Conservation (phyloP, 1,140 invertebrate species). For the Drosophila parvula region DNA sequence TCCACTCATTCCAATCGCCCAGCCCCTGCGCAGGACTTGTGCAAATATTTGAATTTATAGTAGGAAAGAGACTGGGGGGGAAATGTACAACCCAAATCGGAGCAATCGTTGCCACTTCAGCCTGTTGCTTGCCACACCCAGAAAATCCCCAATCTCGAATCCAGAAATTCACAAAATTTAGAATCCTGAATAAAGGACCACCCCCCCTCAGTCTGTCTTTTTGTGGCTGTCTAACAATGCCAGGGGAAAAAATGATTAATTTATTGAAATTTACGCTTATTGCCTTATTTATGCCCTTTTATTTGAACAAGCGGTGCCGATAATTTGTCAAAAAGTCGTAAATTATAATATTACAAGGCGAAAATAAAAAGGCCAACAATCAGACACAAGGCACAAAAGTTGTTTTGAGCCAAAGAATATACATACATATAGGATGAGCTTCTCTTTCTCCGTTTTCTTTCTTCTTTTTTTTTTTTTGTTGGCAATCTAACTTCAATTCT, state of each 20-base stretch:
- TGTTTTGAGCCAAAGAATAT: neutral
- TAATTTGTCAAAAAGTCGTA: constrained; percentile 82
- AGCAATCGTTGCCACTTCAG: constrained; percentile 40
- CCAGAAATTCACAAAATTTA: constrained; percentile 1
- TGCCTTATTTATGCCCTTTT: constrained; percentile 75
- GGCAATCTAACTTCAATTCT: neutral
- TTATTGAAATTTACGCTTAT: constrained; percentile 81
- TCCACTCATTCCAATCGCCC: neutral
- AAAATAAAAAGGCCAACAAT: constrained; percentile 13
- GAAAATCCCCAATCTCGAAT: constrained; percentile 12
- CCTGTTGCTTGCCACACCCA: constrained; percentile 39
- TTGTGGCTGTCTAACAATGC: constrained; percentile 47
- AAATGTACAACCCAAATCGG: constrained; percentile 39
- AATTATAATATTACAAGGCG: constrained; percentile 69
- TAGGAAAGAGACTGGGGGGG: constrained; percentile 1
- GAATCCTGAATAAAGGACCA: neutral
- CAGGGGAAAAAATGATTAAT: constrained; percentile 68
- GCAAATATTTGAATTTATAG: constrained; percentile 76
- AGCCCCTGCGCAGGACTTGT: constrained; percentile 1
- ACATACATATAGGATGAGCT: neutral
- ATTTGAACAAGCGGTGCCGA: constrained; percentile 71
- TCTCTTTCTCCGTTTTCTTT: too few species aligned
- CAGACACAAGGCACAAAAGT: constrained; percentile 9
- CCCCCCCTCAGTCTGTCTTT: neutral
- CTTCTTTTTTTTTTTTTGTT: too few species aligned